phyloP scores from a whole-genome alignment of 2,797 vertebrate genomes.

The Xiphorhynchus erythropygius region DNA sequence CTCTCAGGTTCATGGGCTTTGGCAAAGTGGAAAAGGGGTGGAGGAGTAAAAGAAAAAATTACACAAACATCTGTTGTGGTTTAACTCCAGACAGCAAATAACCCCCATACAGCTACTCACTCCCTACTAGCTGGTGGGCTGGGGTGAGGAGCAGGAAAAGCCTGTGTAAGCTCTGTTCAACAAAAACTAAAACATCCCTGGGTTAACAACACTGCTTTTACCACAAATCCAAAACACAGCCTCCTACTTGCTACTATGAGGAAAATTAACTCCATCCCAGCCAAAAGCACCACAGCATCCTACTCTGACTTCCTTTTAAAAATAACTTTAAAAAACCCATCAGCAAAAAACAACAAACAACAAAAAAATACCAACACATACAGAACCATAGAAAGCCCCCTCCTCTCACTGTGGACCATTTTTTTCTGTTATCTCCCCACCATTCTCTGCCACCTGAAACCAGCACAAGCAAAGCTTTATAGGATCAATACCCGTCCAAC shows the following conservation, averaged over 20 bases:
- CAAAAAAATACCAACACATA: background rate
- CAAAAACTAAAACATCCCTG: background rate
- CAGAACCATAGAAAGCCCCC: background rate
- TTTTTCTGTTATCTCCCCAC: background rate
- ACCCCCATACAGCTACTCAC: background rate
- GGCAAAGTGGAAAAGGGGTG: background rate
- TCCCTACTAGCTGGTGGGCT: accelerated
- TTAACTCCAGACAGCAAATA: background rate
- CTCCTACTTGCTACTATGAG: background rate
- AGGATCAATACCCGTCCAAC: background rate
- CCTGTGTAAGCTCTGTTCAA: background rate
- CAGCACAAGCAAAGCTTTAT: background rate
- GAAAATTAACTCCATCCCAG: background rate
- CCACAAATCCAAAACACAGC: background rate
- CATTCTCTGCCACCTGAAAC: background rate
- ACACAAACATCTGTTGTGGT: background rate
- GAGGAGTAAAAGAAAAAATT: background rate
- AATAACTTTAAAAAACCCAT: background rate
- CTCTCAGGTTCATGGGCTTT: background rate
- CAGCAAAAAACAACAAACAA: no score
- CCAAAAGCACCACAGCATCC: background rate
- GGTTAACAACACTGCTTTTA: background rate
- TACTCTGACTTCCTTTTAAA: background rate
- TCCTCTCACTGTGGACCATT: background rate
- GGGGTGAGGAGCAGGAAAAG: background rate